Percentiles rank a stretch among this genome's conserved stretches.
These are phyloP conservation scores for Agrenia bidenticulata DNA, from an alignment of 2,888 invertebrate genomes.

Conservation along the genomic window DNA sequence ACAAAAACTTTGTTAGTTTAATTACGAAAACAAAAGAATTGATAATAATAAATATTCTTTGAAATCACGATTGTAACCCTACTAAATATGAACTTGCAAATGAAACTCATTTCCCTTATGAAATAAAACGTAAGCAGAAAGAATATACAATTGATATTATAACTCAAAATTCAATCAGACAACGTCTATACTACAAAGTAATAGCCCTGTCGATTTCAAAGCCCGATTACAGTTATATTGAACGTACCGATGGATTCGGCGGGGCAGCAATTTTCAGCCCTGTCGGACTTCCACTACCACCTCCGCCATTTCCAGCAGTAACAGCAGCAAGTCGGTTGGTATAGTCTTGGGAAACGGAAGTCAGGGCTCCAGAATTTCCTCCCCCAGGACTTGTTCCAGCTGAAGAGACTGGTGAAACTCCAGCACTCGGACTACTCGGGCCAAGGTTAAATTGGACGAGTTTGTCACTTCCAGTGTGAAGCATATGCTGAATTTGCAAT, in stretches of 20 bases:
- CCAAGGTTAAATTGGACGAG: background rate
- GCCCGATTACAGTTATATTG: background rate
- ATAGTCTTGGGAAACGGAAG: background rate
- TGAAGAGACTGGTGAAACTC: conserved; percentile 10
- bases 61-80: background rate
- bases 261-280: conserved; percentile 17
- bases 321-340: background rate
- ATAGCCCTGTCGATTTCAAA: too few relatives aligned
- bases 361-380: conserved; percentile 17
- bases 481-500: conserved; percentile 59
- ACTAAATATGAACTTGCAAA: background rate
- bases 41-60: background rate
- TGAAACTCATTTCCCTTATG: too few relatives aligned
- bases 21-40: background rate
- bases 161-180: too few relatives aligned
- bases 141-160: too few relatives aligned
- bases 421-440: background rate
- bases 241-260: conserved; percentile 18
- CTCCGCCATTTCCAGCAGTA: conserved; percentile 2
- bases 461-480: conserved; percentile 54
- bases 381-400: conserved; percentile 10
- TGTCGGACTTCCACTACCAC: background rate
- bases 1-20: background rate
- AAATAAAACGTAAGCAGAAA: too few relatives aligned
- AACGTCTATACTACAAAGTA: too few relatives aligned